phyloP scores from a whole-genome alignment of 2,113 vertebrate species.

The Cephalophus harveyi region DNA sequence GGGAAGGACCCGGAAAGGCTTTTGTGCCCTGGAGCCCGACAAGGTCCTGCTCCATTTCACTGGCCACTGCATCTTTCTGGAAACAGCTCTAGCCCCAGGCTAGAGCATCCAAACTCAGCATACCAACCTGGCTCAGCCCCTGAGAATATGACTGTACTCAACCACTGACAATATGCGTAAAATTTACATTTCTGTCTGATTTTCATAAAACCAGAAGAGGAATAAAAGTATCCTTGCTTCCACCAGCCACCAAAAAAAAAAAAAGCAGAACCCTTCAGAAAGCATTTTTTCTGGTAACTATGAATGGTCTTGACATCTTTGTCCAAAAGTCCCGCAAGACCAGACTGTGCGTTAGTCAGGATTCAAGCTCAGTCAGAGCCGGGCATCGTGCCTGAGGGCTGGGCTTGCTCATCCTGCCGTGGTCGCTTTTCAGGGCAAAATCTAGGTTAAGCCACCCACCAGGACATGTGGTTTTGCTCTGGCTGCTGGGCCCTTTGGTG shows the following conservation, averaged over 20 bases:
- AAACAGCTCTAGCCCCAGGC: background rate
- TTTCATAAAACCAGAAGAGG: background rate
- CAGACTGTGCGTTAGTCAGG: background rate
- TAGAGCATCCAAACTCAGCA: background rate
- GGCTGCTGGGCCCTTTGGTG: background rate
- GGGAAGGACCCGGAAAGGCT: background rate
- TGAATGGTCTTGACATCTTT: background rate
- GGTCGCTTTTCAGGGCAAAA: slow-evolving; percentile 35
- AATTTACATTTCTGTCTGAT: background rate
- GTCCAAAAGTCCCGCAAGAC: background rate
- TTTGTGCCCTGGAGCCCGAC: background rate
- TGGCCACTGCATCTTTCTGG: background rate
- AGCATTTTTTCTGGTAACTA: background rate
- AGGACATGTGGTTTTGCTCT: slow-evolving; percentile 32
- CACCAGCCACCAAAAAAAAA: background rate
- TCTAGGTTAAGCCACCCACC: slow-evolving; percentile 54
- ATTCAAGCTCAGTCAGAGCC: background rate
- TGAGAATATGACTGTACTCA: background rate
- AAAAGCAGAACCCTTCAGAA: background rate
- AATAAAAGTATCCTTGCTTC: background rate
- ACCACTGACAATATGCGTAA: background rate
- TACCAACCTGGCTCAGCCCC: background rate
- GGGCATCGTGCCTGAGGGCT: background rate
- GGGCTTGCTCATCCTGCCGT: background rate
- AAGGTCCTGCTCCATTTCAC: background rate